Evolutionary conservation across 2,888 invertebrate genomes (phyloP).

Genomic region (Acholoe squamosa): DNA sequence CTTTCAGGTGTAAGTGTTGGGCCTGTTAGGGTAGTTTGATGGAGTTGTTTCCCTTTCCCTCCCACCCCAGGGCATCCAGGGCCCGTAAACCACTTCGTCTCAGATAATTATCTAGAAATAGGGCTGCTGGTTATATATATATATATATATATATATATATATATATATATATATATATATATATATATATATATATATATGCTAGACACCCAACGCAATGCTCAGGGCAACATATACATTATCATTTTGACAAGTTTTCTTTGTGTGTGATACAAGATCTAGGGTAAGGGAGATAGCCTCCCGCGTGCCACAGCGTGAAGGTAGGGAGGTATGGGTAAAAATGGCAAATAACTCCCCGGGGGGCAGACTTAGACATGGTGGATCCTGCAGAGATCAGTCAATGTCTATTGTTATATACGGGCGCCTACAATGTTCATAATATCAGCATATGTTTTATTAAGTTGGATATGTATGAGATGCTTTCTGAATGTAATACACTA

Average conservation of each 20-base stretch:
- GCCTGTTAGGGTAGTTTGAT: neutral
- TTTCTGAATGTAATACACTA: no score
- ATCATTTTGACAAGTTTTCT: conserved; percentile 37
- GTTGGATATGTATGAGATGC: no score
- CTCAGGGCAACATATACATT: neutral
- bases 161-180: no score
- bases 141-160: no score
- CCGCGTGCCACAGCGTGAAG: neutral
- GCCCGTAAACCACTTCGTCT: neutral
- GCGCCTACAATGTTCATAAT: no score
- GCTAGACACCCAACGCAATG: neutral
- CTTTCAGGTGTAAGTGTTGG: conserved; percentile 29
- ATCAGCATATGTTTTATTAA: no score
- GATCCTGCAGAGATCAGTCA: neutral
- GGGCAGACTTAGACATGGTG: neutral
- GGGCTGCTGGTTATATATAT: neutral
- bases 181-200: no score
- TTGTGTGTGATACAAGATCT: conserved; percentile 30
- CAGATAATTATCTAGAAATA: conserved; percentile 20
- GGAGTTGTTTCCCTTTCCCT: neutral
- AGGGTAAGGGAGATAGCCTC: neutral
- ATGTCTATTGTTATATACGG: neutral
- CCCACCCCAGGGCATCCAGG: neutral
- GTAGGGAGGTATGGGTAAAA: neutral
- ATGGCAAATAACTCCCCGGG: neutral